Percentiles rank a stretch among this genome's conserved stretches.
These are phyloP conservation scores for Montipora foliosa DNA, from an alignment of 64 coral and sea anemone genomes.

Conservation along the genomic window DNA sequence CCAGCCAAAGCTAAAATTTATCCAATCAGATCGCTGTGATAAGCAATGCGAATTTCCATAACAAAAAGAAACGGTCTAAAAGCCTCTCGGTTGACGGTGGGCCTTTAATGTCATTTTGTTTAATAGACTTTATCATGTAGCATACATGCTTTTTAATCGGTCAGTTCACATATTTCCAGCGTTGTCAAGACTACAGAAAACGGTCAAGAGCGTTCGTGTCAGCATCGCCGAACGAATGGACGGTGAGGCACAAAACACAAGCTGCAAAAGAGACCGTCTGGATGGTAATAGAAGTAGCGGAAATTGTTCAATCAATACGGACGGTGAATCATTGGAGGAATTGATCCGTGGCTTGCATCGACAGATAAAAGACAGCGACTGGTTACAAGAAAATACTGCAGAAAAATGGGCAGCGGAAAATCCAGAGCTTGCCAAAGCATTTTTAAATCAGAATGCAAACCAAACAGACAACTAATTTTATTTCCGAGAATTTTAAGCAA, in stretches of 20 bases:
- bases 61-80: too few relatives aligned
- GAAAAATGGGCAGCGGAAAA: slow-evolving; percentile 93
- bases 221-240: neutral
- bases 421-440: slow-evolving; percentile 81
- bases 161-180: neutral
- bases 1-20: too few relatives aligned
- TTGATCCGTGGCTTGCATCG: slow-evolving; percentile 52
- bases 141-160: too few relatives aligned
- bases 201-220: neutral
- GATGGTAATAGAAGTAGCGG: neutral
- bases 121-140: too few relatives aligned
- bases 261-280: neutral
- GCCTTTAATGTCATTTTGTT: too few relatives aligned
- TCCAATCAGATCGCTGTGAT: too few relatives aligned
- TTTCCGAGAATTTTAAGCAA: neutral
- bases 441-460: slow-evolving; percentile 22
- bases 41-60: too few relatives aligned
- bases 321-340: slow-evolving; percentile 70
- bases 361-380: slow-evolving; percentile 75
- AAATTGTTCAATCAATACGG: neutral
- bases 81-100: too few relatives aligned
- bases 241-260: neutral
- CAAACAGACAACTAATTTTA: slow-evolving; percentile 3
- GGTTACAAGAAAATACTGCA: slow-evolving; percentile 81
- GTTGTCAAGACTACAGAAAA: slow-evolving; percentile 32